Base-by-base conservation (phyloP, 2,888 invertebrate species). In the Drosophila peninsularis region DNA sequence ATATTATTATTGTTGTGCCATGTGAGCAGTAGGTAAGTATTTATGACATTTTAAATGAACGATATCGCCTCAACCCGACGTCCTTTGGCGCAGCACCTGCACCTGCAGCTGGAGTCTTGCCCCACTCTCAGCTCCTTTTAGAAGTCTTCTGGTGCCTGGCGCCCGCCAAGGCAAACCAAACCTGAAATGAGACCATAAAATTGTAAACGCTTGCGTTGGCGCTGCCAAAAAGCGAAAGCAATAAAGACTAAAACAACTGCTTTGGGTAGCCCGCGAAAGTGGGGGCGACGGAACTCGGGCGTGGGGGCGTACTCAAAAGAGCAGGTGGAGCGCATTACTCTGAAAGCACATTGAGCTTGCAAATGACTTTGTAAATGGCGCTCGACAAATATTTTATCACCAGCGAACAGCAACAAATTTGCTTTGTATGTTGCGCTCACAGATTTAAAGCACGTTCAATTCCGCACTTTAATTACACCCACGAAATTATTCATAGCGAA, bases 321-420 rank as follows among this genome's bases (percentile, higher is more conserved):
- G 80, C 87, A 84, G 87, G 78, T 85, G 87, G 73, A 82, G 70
- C 77, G 76, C 84, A 80, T 85, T 85, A 87, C 75, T 80, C 75
- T 82, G 71, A 78, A 72, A 78, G 84, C 78, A 87, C 87, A 85
- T 84, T 82, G 85, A 80, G 85, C 80, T 85, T 80, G 85, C 84
- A 85, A 85, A 85, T 82, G 87, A 84, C 84, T 87, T 85, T 84
- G 87, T 84, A 87, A 85, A 87, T 85, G 87, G 84, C 71, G 78
- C 87, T 74, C 80, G 74, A 84, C 82, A 84, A 84, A 86, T 86
- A 86, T 86, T 83, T 83, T 83, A 82, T 83, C 86, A 81, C 86
- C 69, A 68, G 69, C 71, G 68, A 79, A 79, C 67, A 81, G 73
- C 71, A 82, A 67, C 74, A 83, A 83, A 86, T 86, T 84, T 77